Evolutionary conservation across 2,888 invertebrate genomes (phyloP), one percentile per base, ranked within the genome.

Genomic region (Coelopa pilipes): DNA sequence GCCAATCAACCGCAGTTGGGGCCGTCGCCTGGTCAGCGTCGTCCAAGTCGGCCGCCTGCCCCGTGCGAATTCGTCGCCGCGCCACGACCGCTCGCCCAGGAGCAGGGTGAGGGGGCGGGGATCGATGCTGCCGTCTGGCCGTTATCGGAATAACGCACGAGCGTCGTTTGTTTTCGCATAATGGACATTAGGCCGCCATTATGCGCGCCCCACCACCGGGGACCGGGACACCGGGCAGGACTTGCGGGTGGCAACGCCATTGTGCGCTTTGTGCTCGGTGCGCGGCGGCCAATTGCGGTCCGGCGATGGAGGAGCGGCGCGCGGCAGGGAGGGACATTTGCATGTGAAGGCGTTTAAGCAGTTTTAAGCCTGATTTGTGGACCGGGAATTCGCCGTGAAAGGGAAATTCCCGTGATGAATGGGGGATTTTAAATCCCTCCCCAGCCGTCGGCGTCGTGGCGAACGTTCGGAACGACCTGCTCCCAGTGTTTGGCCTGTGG

Each of bases 131-230:
- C 21, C 17, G 47, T 24, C 55, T 19, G 71, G 65, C 55, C 53
- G 71, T 71, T 71, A 71, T 71, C 71, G 71, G 71, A 46, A 65
- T 71, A 71, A 71, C 71, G 65, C 71, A 71, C 71, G 65, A 71
- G 71, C 65, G 71, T 65, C 85, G 83, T 86, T 86, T 86, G 86
- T 86, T 86, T 81, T 83, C 86, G 81, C 82, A 85, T 86, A 86
- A 86, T 85, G 86, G 86, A 83, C 86, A 86, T 86, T 84, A 86
- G 83, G 77, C 70, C 81, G 80, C 84, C 82, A 86, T 86, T 84
- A 83, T 84, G 81, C 65, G 71, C 13, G 67, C 24, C 21, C 24
- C 67, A 67, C n/a, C 53, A 9, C 15, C 53, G 2, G 10, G 3
- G n/a, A 53, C 34, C 49, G 9, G 49, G 59, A n/a, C 60, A 65